A percentile compares a stretch with the other conserved stretches of the same genome.
Evolutionary conservation across 2,888 invertebrate genomes (phyloP).

Genomic region (Metellina segmentata): DNA sequence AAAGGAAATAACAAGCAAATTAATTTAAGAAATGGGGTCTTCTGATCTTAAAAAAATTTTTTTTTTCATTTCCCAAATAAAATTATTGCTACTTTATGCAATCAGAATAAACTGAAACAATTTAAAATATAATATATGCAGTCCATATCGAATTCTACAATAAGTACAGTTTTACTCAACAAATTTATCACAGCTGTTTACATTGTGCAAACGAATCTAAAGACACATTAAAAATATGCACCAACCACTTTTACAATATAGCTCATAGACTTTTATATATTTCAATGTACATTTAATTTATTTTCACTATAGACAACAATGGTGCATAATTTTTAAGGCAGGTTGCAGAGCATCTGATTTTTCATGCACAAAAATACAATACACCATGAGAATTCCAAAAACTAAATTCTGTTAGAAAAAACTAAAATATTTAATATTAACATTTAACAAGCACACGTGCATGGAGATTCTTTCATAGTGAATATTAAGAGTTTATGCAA

Average conservation of each 20-base stretch:
- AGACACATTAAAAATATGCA: slow-evolving; percentile 12
- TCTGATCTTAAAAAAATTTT: not conserved
- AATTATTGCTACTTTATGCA: not conserved
- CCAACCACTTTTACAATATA: slow-evolving; percentile 4
- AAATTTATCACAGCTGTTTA: slow-evolving; percentile 57
- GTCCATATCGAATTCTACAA: not conserved
- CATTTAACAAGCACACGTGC: not conserved
- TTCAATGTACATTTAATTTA: not conserved
- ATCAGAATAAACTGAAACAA: not conserved
- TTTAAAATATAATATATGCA: not conserved
- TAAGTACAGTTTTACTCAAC: not conserved
- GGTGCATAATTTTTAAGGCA: slow-evolving; percentile 49
- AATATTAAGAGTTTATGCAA: not conserved
- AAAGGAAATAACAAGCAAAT: not conserved
- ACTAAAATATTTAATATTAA: not conserved
- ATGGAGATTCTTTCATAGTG: slow-evolving; percentile 8
- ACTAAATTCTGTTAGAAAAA: not conserved
- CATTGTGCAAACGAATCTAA: slow-evolving; percentile 24
- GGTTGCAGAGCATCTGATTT: not conserved
- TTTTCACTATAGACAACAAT: not conserved
- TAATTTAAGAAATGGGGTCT: not conserved
- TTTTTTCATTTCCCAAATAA: not conserved
- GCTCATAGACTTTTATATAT: not conserved
- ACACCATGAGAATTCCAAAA: not conserved
- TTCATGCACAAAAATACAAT: not conserved